Conservation (phyloP, 2,888 invertebrate genomes). For the Odontomyia ornata region DNA sequence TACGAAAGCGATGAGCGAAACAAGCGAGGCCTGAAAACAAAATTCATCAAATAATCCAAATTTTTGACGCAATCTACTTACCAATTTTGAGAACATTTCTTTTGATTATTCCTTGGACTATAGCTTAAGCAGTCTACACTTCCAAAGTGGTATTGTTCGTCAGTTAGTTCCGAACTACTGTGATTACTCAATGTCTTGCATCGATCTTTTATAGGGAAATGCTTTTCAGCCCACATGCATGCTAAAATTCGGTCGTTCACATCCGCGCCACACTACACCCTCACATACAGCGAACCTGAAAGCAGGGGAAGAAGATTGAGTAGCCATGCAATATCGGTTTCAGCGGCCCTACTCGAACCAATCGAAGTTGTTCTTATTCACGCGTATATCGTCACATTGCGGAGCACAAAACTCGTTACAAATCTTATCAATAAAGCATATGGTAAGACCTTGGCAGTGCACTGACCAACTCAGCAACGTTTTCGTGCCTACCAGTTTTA, state of each 20-base stretch:
- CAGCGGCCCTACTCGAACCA: not conserved
- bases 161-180: conserved; percentile 61
- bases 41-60: not conserved
- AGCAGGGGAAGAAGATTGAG: conserved; percentile 3
- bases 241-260: not conserved
- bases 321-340: not conserved
- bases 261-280: not conserved
- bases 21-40: conserved; percentile 14
- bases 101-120: conserved; percentile 57
- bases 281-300: not conserved
- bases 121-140: conserved; percentile 58
- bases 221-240: not conserved
- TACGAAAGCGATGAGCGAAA: conserved; percentile 58
- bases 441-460: not conserved
- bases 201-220: conserved; percentile 18
- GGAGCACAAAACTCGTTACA: not conserved
- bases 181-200: not conserved
- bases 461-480: not conserved
- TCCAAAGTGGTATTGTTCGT: conserved; percentile 61
- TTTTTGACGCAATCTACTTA: conserved; percentile 54
- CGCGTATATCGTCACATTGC: not conserved
- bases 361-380: not conserved
- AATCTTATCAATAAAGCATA: not conserved
- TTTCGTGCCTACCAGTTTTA: not conserved
- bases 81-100: conserved; percentile 63